A percentile compares a stretch with the other conserved stretches of the same genome.
These are phyloP conservation scores for Ictalurus furcatus DNA, from an alignment of 2,113 vertebrate genomes.

Conservation along the genomic window DNA sequence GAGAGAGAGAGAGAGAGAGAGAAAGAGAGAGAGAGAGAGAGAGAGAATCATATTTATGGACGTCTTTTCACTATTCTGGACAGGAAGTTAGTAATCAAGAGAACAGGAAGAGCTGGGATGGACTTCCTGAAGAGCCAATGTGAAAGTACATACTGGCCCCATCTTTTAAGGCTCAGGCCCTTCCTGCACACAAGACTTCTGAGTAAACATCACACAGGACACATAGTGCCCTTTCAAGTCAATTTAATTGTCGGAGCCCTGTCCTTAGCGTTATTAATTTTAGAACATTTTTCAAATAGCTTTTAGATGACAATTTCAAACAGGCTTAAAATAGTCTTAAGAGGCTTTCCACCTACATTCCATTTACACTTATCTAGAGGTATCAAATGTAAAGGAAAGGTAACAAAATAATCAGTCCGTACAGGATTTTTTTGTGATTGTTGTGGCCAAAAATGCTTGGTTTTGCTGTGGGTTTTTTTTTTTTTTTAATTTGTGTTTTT, in stretches of 20 bases:
- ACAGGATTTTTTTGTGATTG: too few relatives aligned
- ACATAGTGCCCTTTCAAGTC: conserved; percentile 25
- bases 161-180: conserved; percentile 26
- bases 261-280: too few relatives aligned
- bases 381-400: background rate
- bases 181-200: conserved; percentile 37
- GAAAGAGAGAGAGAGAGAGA: background rate
- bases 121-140: conserved; percentile 70
- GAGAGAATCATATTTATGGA: conserved; percentile 47
- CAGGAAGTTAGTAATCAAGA: conserved; percentile 80
- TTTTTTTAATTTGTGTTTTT: too few relatives aligned
- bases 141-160: conserved; percentile 61
- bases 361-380: background rate
- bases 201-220: conserved; percentile 29
- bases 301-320: background rate
- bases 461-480: too few relatives aligned
- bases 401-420: background rate
- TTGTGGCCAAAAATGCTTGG: too few relatives aligned
- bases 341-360: background rate
- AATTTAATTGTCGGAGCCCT: background rate
- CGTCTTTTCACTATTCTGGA: conserved; percentile 66
- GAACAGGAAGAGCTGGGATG: conserved; percentile 74
- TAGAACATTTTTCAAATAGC: background rate
- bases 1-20: background rate
- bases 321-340: background rate